Evolutionary conservation across 2,888 invertebrate genomes (phyloP).

Genomic region (Tachina grossa): DNA sequence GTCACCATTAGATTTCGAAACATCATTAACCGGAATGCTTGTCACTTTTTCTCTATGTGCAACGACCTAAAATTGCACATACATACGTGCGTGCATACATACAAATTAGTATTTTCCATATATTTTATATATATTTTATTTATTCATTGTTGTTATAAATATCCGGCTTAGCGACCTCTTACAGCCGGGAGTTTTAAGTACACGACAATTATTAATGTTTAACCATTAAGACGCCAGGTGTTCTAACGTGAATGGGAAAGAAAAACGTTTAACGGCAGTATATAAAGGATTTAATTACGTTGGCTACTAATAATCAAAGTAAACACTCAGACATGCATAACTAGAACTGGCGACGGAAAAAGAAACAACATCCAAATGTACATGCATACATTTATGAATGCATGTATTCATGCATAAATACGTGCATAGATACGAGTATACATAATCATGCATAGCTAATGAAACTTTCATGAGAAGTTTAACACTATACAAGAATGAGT

Average conservation of each 20-base stretch:
- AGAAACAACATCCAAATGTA: background rate
- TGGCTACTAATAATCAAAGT: slow-evolving; percentile 36
- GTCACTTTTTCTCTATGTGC: background rate
- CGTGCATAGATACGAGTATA: no score
- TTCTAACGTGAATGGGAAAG: background rate
- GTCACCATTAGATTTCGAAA: no score
- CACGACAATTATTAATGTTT: slow-evolving; percentile 68
- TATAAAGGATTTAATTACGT: slow-evolving; percentile 58
- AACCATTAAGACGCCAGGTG: slow-evolving; percentile 64
- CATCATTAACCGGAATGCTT: no score
- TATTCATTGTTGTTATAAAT: slow-evolving; percentile 26
- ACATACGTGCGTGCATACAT: background rate
- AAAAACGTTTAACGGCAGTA: slow-evolving; percentile 14
- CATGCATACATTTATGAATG: no score
- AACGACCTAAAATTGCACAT: background rate
- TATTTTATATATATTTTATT: background rate
- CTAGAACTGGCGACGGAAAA: background rate
- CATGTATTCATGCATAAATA: no score
- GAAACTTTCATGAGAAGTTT: background rate
- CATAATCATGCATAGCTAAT: background rate
- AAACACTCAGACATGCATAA: slow-evolving; percentile 5
- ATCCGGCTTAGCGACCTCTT: slow-evolving; percentile 21
- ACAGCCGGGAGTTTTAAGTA: slow-evolving; percentile 12
- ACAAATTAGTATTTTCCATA: slow-evolving; percentile 1
- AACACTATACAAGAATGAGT: background rate